A percentile compares a stretch with the other conserved stretches of the same genome.
Evolutionary conservation across 2,797 vertebrate genomes (phyloP).

Genomic region (Eospalax fontanierii): DNA sequence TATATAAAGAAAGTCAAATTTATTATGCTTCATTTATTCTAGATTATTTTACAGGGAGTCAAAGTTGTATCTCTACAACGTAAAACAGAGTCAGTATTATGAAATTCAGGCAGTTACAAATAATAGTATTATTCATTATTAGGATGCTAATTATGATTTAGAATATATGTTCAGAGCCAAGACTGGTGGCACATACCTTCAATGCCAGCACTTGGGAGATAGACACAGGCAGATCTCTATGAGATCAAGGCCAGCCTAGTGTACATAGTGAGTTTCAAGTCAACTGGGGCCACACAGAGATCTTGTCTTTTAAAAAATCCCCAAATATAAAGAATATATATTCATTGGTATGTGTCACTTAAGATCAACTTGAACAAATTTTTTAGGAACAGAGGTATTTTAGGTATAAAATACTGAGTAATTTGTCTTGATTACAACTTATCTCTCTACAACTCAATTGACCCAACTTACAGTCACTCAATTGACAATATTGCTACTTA

Average conservation of each 20-base stretch:
- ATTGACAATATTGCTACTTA: neutral
- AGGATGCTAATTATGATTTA: neutral
- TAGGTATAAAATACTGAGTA: neutral
- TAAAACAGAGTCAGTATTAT: conserved; percentile 14
- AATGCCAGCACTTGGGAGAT: no score
- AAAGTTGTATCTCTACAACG: neutral
- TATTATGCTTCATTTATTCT: conserved; percentile 39
- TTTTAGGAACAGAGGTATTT: neutral
- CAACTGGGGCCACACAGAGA: no score
- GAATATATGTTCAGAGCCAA: no score
- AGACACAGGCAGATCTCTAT: no score
- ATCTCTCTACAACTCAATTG: neutral
- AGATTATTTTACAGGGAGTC: neutral
- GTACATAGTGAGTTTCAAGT: no score
- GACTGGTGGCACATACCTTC: no score
- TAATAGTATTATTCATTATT: neutral
- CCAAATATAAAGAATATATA: no score
- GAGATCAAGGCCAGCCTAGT: no score
- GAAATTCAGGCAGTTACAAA: neutral
- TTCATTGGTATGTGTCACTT: neutral
- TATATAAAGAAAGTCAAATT: conserved; percentile 9
- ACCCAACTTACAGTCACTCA: neutral
- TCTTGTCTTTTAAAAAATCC: no score
- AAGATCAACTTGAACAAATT: neutral
- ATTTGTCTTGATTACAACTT: neutral